Conservation (phyloP, 2,797 vertebrate species). For the Pantherophis vulpinus region DNA sequence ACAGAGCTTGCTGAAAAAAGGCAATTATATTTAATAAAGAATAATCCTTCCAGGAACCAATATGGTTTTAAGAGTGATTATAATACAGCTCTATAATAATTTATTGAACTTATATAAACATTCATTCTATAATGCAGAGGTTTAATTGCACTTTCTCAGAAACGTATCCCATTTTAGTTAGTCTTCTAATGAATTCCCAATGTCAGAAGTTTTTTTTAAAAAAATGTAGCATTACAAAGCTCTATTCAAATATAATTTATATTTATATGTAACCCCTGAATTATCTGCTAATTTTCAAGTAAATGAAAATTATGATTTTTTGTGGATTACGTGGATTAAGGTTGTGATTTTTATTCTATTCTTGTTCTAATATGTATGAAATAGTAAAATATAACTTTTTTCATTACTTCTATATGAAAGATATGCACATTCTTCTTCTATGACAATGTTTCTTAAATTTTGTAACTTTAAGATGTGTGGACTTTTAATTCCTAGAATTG, state of each 20-base stretch:
- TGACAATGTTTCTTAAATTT: background rate
- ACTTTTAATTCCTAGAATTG: background rate
- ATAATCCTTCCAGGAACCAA: constrained; percentile 53
- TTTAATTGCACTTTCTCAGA: constrained; percentile 39
- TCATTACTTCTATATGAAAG: background rate
- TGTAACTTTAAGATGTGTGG: background rate
- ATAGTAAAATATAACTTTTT: background rate
- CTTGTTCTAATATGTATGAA: background rate
- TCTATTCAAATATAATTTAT: constrained; percentile 15
- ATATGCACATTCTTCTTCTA: background rate
- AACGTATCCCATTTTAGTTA: constrained; percentile 29
- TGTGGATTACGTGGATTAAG: background rate
- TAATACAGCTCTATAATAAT: constrained; percentile 33
- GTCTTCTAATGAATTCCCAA: constrained; percentile 26
- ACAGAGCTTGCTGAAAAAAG: constrained; percentile 47
- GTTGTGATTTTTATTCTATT: background rate
- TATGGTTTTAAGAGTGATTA: constrained; percentile 52
- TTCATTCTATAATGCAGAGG: constrained; percentile 34
- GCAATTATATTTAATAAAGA: constrained; percentile 55
- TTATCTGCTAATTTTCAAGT: constrained; percentile 13
- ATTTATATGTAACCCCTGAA: constrained; percentile 1
- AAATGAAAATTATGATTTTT: constrained; percentile 14
- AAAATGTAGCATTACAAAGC: constrained; percentile 28
- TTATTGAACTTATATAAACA: constrained; percentile 46
- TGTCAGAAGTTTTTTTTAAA: constrained; percentile 21